These are phyloP conservation scores for Rhinopomastus cyanomelas DNA, from an alignment of 2,113 vertebrate genomes.

Conservation along the genomic window DNA sequence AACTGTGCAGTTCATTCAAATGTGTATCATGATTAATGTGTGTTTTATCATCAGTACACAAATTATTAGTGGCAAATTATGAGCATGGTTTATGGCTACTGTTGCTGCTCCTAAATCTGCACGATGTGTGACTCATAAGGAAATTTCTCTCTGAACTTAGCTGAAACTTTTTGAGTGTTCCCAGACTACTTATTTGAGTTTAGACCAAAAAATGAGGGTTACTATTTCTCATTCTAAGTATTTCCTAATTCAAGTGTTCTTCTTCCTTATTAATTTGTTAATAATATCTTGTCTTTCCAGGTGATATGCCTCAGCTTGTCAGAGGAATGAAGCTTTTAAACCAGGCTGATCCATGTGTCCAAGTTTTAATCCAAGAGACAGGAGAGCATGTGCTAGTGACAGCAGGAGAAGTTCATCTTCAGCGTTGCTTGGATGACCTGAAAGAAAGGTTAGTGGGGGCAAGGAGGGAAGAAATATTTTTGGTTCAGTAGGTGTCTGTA, in stretches of 20 bases:
- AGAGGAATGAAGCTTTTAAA: conserved; percentile 95
- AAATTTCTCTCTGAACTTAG: background rate
- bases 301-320: conserved; percentile 95
- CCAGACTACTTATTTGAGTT: background rate
- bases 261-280: background rate
- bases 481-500: background rate
- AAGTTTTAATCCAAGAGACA: conserved; percentile 94
- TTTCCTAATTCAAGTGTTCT: background rate
- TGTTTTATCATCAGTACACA: background rate
- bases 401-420: conserved; percentile 95
- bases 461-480: background rate
- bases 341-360: conserved; percentile 94
- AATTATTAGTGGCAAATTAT: background rate
- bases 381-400: conserved; percentile 96
- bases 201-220: background rate
- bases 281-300: conserved; percentile 67
- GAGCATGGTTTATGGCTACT: background rate
- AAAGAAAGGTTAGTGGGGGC: conserved; percentile 81
- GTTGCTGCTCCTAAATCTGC: background rate
- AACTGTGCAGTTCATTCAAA: background rate
- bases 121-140: background rate
- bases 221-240: background rate
- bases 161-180: background rate
- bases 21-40: background rate
- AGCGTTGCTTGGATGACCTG: conserved; percentile 95